Evolutionary conservation across 64 coral and sea anemone genomes (phyloP), one percentile per base, ranked within the genome.

Genomic region (Platygyra sinensis): DNA sequence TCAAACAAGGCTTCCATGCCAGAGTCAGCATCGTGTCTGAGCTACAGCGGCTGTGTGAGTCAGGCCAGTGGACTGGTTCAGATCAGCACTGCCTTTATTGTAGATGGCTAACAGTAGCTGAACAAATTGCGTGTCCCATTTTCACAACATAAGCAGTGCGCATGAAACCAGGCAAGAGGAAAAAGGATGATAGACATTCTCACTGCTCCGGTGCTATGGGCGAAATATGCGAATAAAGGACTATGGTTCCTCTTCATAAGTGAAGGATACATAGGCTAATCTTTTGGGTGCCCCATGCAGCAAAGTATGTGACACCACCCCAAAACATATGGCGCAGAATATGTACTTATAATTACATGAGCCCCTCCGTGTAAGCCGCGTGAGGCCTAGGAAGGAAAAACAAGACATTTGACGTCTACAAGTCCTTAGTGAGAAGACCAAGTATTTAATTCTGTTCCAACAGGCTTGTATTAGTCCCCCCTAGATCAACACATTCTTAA

Each of bases 181-280:
- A 85, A 51, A 22, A 72, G 62, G 81, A 71, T n/a, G 22, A 85
- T 85, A n/a, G 11, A 85, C 81, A 85, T 85, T 85, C 63, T 24
- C 33, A 51, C 62, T n/a, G 36, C 19, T 85, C n/a, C 81, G 29
- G 81, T 71, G 24, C n/a, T 85, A 85, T 65, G 61, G 80, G 39
- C n/a, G 62, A 72, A 72, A 85, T 85, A n/a, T 71, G 62, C 39
- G 27, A 38, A 52, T 50, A 85, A 85, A 72, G 81, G 52, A n/a
- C n/a, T 36, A 72, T 69, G 39, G 20, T 17, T 64, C 62, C 19
- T 85, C n/a, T 85, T 85, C 81, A 46, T 12, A n/a, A 22, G 19
- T 52, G 81, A 85, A 85, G 81, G 63, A n/a, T 84, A 46, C 36
- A 3, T 52, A n/a, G 9, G 9, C 2, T 69, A n/a, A n/a, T 25